These are phyloP conservation scores for Dynastes maya DNA, from an alignment of 2,888 invertebrate genomes.

Conservation along the genomic window DNA sequence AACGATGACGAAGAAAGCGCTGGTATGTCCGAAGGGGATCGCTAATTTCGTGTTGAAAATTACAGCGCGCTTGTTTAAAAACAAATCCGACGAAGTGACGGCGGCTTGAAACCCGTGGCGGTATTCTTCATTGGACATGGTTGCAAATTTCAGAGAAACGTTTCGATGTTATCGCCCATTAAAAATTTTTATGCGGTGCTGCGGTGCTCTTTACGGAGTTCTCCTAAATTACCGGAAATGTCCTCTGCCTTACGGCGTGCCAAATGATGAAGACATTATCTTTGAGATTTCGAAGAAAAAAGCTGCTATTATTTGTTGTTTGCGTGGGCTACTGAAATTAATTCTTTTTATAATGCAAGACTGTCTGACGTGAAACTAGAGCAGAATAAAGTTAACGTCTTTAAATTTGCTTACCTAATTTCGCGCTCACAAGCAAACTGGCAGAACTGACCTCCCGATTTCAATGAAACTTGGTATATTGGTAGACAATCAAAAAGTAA, in stretches of 20 bases:
- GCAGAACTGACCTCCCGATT: too few relatives aligned
- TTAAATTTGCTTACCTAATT: not conserved
- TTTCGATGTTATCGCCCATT: constrained; percentile 30
- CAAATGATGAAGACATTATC: constrained; percentile 19
- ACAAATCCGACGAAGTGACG: constrained; percentile 3
- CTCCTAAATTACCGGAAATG: constrained; percentile 39
- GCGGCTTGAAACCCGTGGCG: not conserved
- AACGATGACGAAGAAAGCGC: constrained; percentile 11
- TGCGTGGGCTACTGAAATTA: constrained; percentile 3
- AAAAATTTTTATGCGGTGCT: constrained; percentile 24
- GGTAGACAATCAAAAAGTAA: too few relatives aligned
- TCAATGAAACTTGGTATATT: too few relatives aligned
- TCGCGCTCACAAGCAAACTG: not conserved
- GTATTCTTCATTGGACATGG: not conserved
- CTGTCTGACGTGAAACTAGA: not conserved
- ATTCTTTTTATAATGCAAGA: not conserved
- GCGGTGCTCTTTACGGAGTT: not conserved
- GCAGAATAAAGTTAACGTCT: not conserved
- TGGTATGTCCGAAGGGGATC: constrained; percentile 8
- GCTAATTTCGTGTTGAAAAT: constrained; percentile 17
- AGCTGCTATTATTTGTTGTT: constrained; percentile 8
- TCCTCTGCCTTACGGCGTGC: constrained; percentile 11
- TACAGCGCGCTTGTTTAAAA: not conserved
- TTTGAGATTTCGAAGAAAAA: constrained; percentile 15
- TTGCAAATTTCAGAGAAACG: constrained; percentile 26